phyloP scores from a whole-genome alignment of 2,797 vertebrate species.

The Sphenopsis melanotis region DNA sequence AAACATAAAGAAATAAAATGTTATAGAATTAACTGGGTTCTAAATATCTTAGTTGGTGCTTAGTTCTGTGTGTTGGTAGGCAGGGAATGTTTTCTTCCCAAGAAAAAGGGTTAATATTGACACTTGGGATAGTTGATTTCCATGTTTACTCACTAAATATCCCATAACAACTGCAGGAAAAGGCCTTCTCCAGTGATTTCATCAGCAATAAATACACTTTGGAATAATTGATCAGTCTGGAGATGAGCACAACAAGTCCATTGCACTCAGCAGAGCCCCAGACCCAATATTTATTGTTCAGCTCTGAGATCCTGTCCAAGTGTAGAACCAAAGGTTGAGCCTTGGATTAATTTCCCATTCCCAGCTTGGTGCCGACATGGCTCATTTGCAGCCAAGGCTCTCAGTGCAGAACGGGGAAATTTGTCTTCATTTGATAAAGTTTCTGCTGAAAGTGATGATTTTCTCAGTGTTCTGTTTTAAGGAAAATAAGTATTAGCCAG shows the following conservation, averaged over 20 bases:
- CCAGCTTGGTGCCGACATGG: neutral
- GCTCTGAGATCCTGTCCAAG: neutral
- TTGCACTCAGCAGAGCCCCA: neutral
- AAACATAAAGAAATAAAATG: neutral
- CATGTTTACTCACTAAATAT: neutral
- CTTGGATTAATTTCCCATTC: neutral
- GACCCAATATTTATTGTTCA: conserved; percentile 37
- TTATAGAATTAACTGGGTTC: neutral
- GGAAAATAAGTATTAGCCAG: neutral
- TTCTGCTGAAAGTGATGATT: neutral
- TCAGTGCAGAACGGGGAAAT: neutral
- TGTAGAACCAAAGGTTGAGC: neutral
- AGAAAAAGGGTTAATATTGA: neutral
- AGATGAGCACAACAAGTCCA: conserved; percentile 10
- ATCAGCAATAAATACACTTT: neutral
- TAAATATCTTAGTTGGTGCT: neutral
- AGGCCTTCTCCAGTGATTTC: conserved; percentile 1
- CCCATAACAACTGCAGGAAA: neutral
- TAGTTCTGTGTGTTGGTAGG: neutral
- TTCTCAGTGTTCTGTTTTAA: neutral
- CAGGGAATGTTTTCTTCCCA: neutral
- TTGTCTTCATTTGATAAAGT: neutral
- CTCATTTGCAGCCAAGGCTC: neutral
- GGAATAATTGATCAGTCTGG: conserved; percentile 10
- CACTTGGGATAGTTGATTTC: neutral